These are phyloP conservation scores for Lycaon pictus DNA, from an alignment of 2,113 vertebrate genomes.

Conservation along the genomic window DNA sequence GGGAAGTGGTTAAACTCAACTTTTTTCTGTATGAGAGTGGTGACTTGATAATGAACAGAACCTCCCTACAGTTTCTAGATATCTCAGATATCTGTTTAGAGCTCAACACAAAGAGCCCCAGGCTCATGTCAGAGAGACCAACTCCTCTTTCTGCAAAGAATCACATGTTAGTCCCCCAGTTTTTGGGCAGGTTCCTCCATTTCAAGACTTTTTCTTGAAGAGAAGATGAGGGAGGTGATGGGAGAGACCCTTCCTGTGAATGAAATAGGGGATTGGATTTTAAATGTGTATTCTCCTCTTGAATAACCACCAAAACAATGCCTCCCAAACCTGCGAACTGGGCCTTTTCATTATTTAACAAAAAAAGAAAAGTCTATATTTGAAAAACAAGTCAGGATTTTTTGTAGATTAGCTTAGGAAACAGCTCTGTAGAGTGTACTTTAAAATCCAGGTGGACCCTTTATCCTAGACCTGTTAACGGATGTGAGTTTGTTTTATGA, in stretches of 20 bases:
- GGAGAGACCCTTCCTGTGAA: not conserved
- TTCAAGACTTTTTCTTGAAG: not conserved
- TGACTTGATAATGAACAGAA: not conserved
- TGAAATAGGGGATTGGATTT: not conserved
- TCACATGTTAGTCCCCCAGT: too few species aligned
- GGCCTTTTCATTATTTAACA: not conserved
- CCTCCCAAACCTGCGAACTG: rapidly evolving
- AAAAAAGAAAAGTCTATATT: not conserved
- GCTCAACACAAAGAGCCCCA: not conserved
- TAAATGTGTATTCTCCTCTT: rapidly evolving
- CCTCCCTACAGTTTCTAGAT: not conserved
- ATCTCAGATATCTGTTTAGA: not conserved
- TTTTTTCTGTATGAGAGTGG: not conserved
- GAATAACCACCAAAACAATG: not conserved
- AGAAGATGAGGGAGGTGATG: not conserved
- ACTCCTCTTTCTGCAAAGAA: not conserved
- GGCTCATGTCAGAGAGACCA: not conserved
- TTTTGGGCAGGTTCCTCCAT: not conserved
- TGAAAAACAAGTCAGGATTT: not conserved
- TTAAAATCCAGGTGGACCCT: not conserved
- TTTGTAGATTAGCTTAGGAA: not conserved
- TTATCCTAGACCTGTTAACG: not conserved
- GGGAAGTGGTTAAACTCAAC: not conserved
- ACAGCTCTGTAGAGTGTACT: not conserved
- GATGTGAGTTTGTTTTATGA: not conserved